Evolutionary conservation across 2,797 vertebrate species (phyloP).

Genomic region (Bothrops alternatus): DNA sequence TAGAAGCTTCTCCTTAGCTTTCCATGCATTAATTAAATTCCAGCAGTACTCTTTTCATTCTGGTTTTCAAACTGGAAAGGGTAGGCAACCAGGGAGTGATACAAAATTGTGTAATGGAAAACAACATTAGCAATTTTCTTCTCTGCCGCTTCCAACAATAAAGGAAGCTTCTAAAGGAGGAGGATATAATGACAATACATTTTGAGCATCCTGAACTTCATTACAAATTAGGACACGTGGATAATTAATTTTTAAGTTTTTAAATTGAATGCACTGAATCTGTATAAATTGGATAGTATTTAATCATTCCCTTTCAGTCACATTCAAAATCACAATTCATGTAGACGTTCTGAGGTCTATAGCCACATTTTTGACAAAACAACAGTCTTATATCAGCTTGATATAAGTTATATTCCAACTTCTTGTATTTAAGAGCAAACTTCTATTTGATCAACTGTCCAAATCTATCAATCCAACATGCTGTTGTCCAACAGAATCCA

Average conservation of each 20-base stretch:
- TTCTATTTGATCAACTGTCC: neutral
- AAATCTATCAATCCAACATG: neutral
- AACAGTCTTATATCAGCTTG: neutral
- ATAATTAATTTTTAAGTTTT: neutral
- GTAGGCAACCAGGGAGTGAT: neutral
- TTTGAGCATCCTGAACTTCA: neutral
- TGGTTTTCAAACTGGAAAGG: neutral
- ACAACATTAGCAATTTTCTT: neutral
- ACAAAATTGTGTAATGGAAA: neutral
- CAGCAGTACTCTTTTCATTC: neutral
- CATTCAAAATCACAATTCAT: neutral
- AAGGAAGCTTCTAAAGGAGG: neutral
- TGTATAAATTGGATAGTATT: neutral
- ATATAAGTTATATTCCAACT: neutral
- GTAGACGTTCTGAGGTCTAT: neutral
- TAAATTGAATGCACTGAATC: neutral
- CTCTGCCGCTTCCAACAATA: neutral
- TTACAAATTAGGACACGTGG: neutral
- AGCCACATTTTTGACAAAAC: neutral
- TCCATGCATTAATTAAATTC: neutral
- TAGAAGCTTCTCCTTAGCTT: neutral
- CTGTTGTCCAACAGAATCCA: neutral
- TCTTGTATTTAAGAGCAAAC: neutral
- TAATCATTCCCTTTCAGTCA: neutral
- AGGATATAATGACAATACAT: neutral